A percentile compares a stretch with the other conserved stretches of the same genome.
phyloP scores from a whole-genome alignment of 2,113 vertebrate genomes.

The Terrapene triunguis region DNA sequence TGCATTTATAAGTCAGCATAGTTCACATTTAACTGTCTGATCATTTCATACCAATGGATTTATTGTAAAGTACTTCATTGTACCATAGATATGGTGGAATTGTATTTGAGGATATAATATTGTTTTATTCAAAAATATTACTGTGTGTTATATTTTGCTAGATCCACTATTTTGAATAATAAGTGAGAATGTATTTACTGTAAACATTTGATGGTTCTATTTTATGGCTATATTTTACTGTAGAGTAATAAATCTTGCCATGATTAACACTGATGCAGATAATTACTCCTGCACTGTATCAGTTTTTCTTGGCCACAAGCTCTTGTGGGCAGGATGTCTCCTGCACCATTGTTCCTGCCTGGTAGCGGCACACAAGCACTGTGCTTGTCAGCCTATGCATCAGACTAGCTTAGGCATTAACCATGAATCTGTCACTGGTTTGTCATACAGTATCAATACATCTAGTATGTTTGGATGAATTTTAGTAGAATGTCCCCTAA shows the following conservation, averaged over 20 bases:
- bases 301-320: not conserved
- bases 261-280: not conserved
- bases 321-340: not conserved
- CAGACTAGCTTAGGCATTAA: not conserved
- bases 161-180: not conserved
- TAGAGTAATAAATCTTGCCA: not conserved
- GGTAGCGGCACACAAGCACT: not conserved
- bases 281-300: not conserved
- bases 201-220: not conserved
- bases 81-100: not conserved
- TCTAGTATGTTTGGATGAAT: not conserved
- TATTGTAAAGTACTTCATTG: fast-evolving
- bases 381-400: not conserved
- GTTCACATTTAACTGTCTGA: not conserved
- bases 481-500: not conserved
- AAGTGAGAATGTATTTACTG: not conserved
- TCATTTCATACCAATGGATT: not conserved
- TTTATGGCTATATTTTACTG: not conserved
- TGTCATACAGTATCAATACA: not conserved
- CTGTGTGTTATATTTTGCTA: not conserved
- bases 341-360: not conserved
- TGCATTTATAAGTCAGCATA: not conserved
- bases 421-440: not conserved
- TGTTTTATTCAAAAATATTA: not conserved
- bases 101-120: not conserved